Conservation (phyloP, 1,140 invertebrate species). For the Pseudomyrmex sp. region DNA sequence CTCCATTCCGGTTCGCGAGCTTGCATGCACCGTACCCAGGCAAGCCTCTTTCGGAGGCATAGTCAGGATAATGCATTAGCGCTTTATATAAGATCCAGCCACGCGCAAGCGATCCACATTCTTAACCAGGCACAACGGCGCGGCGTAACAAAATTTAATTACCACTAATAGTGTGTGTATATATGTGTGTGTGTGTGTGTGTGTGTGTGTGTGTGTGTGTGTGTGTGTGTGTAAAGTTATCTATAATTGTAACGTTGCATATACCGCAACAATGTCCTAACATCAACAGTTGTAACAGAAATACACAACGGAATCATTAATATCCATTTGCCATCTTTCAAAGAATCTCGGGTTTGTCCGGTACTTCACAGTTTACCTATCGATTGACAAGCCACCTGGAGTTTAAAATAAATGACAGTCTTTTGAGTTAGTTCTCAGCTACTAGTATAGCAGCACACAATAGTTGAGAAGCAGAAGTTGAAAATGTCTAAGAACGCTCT, state of each 20-base stretch:
- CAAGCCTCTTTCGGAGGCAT: slow-evolving; percentile 61
- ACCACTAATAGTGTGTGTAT: background rate
- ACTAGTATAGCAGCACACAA: background rate
- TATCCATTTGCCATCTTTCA: too few relatives aligned
- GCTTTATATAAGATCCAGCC: slow-evolving; percentile 76
- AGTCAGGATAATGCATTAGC: slow-evolving; percentile 79
- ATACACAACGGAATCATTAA: too few relatives aligned
- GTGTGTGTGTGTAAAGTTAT: background rate
- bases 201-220: background rate
- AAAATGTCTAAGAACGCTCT: background rate
- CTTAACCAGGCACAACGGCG: slow-evolving; percentile 29
- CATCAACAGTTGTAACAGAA: too few relatives aligned
- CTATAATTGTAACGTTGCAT: too few relatives aligned
- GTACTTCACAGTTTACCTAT: too few relatives aligned
- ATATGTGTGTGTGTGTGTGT: background rate
- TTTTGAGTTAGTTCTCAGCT: background rate
- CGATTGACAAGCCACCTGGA: too few relatives aligned
- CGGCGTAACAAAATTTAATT: slow-evolving; percentile 38
- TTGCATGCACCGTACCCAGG: slow-evolving; percentile 72
- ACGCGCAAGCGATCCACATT: slow-evolving; percentile 55
- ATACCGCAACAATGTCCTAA: too few relatives aligned
- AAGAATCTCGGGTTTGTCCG: too few relatives aligned
- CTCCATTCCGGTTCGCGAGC: slow-evolving; percentile 83
- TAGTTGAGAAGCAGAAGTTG: background rate
- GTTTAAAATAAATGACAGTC: background rate